Evolutionary conservation across 2,888 invertebrate species (phyloP), one percentile per base, ranked within the genome.

Genomic region (Prenolepis imparis): DNA sequence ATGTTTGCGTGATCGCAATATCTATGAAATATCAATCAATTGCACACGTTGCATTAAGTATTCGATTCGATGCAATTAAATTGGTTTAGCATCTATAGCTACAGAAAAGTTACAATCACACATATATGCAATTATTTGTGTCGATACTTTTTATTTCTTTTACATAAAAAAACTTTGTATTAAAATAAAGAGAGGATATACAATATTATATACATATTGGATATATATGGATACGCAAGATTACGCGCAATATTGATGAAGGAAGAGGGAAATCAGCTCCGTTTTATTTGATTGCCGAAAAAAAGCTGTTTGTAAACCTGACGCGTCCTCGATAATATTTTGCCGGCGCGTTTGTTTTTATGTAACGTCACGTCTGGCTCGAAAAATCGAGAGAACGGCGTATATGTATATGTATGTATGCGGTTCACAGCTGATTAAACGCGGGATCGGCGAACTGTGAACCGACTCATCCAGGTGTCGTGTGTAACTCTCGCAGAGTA

Each of bases 341-440:
- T 84, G 59, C 21, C 67, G 52, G 36, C 80, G 80, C 32, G 63
- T 63, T 68, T 32, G 70, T 75, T 86, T 87, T 85, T 80, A 83
- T 82, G 75, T 78, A 67, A 78, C 52, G 77, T 85, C 84, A 77
- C 80, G 75, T 82, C 72, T 41, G 84, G 59, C 73, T 75, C 83
- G 77, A 83, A 84, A 75, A 57, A 57, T 72, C 63, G 48, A 78
- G 48, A 32, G 68, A 68, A 59, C 44, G 11, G 66, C 39, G 55
- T 67, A 36, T 67, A 67, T 61, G 55, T 67, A 36, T 67, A 67
- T 61, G 70, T 78, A 72, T 87, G 75, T 86, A 85, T 66, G 85
- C 84, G 86, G 86, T 86, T 91, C 87, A 93, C 91, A 90, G 92
- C 90, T 93, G 92, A 93, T 93, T 93, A 93, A 91, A 88, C 90